Evolutionary conservation across 1,140 invertebrate species (phyloP).

Genomic region (Zaprionus nigranus): DNA sequence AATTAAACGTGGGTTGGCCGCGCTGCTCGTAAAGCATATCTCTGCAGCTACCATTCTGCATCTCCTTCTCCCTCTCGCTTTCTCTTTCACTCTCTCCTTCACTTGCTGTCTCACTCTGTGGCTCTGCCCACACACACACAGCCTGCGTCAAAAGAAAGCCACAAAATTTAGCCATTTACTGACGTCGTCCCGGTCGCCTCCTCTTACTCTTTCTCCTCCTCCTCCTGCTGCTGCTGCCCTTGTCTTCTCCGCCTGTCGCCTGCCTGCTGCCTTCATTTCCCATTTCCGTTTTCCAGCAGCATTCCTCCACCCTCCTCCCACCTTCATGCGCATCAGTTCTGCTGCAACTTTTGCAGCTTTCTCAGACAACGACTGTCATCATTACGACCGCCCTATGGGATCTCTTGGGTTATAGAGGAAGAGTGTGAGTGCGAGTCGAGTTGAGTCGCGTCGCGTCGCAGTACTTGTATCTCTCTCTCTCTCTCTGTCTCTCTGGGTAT

Average conservation of each 20-base stretch:
- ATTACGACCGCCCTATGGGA: conserved; percentile 35
- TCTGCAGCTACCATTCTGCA: background rate
- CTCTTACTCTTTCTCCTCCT: background rate
- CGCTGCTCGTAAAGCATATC: background rate
- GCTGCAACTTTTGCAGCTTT: conserved; percentile 69
- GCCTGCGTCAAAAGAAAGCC: conserved; percentile 69
- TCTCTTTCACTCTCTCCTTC: background rate
- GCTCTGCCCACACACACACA: conserved; percentile 44
- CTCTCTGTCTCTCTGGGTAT: conserved; percentile 30
- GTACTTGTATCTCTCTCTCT: conserved; percentile 48
- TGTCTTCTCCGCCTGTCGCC: background rate
- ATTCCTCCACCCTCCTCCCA: background rate
- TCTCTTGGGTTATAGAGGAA: background rate
- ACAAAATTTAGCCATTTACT: conserved; percentile 66
- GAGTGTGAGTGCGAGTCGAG: background rate
- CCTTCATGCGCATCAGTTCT: conserved; percentile 8
- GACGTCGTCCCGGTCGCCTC: conserved; percentile 23
- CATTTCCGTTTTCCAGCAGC: conserved; percentile 5
- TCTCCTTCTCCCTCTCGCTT: background rate
- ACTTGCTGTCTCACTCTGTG: conserved; percentile 9
- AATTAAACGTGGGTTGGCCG: conserved; percentile 44
- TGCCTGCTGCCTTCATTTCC: conserved; percentile 5
- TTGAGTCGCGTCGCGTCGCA: background rate
- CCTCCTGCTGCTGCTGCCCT: background rate
- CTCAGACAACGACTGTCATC: conserved; percentile 69